phyloP scores from a whole-genome alignment of 1,140 invertebrate species.

The Drosophila subobscura region DNA sequence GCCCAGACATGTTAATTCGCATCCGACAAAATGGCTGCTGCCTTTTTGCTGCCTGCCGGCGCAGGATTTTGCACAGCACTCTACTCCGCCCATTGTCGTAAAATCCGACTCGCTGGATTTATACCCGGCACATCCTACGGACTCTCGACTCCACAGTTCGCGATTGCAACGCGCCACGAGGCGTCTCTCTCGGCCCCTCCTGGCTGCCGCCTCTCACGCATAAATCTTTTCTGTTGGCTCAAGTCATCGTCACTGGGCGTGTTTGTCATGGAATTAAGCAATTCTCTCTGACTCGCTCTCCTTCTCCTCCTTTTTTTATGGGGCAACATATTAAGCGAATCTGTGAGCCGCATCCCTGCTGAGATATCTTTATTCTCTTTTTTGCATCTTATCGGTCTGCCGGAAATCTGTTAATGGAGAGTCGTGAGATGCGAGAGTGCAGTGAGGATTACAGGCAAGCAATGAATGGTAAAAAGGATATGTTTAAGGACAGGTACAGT shows the following conservation, averaged over 20 bases:
- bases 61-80: conserved; percentile 35
- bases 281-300: conserved; percentile 55
- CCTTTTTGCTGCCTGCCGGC: conserved; percentile 27
- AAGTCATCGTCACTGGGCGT: conserved; percentile 59
- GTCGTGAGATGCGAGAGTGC: conserved; percentile 19
- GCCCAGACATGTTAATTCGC: conserved; percentile 79
- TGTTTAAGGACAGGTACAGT: background rate
- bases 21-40: conserved; percentile 64
- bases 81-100: conserved; percentile 50
- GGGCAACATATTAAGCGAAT: conserved; percentile 71
- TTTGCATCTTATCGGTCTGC: conserved; percentile 15
- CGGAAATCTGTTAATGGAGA: conserved; percentile 38
- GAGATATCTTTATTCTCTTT: conserved; percentile 19
- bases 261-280: conserved; percentile 76
- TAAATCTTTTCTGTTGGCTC: conserved; percentile 78
- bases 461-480: no score
- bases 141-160: background rate
- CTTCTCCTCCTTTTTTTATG: conserved; percentile 34
- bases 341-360: conserved; percentile 20
- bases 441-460: background rate
- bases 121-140: conserved; percentile 7
- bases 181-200: background rate
- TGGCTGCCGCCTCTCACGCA: conserved; percentile 33
- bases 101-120: conserved; percentile 74
- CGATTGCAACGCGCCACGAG: conserved; percentile 36